phyloP scores from a whole-genome alignment of 2,888 invertebrate species.

The Plutella xylostella region DNA sequence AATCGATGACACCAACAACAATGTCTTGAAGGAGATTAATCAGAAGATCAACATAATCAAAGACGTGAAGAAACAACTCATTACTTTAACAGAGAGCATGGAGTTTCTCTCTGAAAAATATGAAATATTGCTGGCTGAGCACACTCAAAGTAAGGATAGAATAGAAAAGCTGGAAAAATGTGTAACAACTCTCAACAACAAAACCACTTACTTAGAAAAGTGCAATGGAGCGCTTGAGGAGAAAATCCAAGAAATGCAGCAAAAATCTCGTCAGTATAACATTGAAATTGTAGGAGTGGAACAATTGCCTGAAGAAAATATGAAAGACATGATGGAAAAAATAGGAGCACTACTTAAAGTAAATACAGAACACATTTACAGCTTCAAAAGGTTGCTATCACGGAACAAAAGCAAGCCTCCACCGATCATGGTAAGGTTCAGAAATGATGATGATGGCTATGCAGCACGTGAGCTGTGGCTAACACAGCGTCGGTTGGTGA shows the following conservation, averaged over 20 bases:
- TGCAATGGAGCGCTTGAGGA: background rate
- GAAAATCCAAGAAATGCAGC: background rate
- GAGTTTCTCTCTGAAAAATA: background rate
- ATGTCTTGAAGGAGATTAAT: background rate
- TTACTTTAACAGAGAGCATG: background rate
- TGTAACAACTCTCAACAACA: background rate
- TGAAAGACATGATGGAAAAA: constrained; percentile 2
- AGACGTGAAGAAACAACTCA: constrained; percentile 14
- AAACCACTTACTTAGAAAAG: background rate
- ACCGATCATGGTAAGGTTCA: background rate
- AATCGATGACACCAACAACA: no score
- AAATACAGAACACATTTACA: background rate
- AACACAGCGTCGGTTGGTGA: background rate
- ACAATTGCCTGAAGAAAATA: constrained; percentile 12
- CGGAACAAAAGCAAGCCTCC: background rate
- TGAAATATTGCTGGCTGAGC: background rate
- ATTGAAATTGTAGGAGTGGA: constrained; percentile 12
- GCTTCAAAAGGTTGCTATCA: background rate
- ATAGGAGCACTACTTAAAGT: background rate
- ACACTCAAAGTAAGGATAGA: background rate
- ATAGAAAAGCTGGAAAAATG: background rate
- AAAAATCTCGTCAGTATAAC: constrained; percentile 9
- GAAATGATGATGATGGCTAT: no score
- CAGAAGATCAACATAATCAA: constrained; percentile 8
- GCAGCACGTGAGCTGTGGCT: background rate